Percentiles rank a stretch among this genome's conserved stretches.
phyloP scores from a whole-genome alignment of 2,888 invertebrate genomes.

The Timandra comae region DNA sequence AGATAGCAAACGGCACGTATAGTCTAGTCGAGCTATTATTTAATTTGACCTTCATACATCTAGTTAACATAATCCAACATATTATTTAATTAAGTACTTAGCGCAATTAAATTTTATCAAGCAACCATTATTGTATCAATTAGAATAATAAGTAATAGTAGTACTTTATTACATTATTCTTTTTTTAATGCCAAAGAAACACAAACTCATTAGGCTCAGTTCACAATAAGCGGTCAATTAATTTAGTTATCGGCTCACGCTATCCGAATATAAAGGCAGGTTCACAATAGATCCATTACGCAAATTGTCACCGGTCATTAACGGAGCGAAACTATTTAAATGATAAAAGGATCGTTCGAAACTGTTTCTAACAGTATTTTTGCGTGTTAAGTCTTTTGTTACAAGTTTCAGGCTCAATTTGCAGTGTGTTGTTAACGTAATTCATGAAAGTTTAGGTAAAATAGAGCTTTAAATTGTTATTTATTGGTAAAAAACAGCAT shows the following conservation, averaged over 20 bases:
- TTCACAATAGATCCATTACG: conserved; percentile 70
- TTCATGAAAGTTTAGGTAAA: conserved; percentile 17
- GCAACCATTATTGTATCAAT: conserved; percentile 23
- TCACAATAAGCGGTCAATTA: conserved; percentile 47
- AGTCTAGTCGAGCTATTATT: no score
- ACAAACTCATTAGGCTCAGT: conserved; percentile 46
- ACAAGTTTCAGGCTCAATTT: conserved; percentile 31
- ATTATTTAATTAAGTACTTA: background rate
- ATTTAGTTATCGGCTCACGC: conserved; percentile 51
- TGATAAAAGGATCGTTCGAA: conserved; percentile 18
- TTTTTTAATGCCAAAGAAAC: no score
- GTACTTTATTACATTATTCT: no score
- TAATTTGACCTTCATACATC: no score
- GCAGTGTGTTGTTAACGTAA: no score
- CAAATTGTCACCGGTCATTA: conserved; percentile 64
- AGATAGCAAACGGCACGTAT: no score
- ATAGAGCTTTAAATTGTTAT: no score
- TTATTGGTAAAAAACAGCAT: no score
- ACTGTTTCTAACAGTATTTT: conserved; percentile 57
- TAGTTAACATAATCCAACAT: no score
- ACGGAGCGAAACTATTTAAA: conserved; percentile 19
- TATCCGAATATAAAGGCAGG: conserved; percentile 57
- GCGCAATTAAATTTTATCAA: background rate
- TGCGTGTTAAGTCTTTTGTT: conserved; percentile 53
- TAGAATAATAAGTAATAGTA: no score